Base-by-base conservation (phyloP, 2,113 vertebrate genomes). In the Synodontis membranacea region DNA sequence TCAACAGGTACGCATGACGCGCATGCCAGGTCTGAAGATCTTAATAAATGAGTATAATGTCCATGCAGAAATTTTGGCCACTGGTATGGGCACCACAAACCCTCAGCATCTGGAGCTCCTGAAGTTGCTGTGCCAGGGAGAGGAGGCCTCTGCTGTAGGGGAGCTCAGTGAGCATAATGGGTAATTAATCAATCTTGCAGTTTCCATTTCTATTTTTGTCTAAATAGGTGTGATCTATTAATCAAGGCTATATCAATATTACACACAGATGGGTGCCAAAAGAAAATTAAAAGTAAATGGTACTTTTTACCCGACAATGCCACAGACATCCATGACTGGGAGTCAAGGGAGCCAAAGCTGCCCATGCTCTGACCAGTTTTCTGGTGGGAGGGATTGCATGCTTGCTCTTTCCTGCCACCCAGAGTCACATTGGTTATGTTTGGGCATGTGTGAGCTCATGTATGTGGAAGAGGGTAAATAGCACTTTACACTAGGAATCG, bases 21-120 rank as follows among this genome's bases (percentile, higher is more conserved):
- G 79, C 66, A 88, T 97, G 31, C 58, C 94, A 2, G 90, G 91
- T 1, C 86, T 97, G 86, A 97, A 95, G 92, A 92, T 95, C 0
- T 89, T 92, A 28, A 91, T 97, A 84, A 96, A 95, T 1, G 97
- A 98, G 58, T 96, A 98, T 88, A 97, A 91, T 0, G 90, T 99
- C 82, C 95, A 95, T 60, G 86, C 94, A 0, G 96, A 97, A 94
- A 97, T 99, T 88, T 42, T 98, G 80, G 95, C 93, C 0, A 96
- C 90, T 0, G 97, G 97, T 58, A 94, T 97, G 94, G 98, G 95
- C 34, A 84, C 92, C 5, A 91, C 93, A 86, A 98, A 99, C 92
- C 94, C 95, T 0, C 92, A 96, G 9, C 97, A 99, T 0, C 0
- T 95, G 66, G 88, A 90, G 6, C 90, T 94, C 28, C 93, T 99